A percentile compares a stretch with the other conserved stretches of the same genome.
These are phyloP conservation scores for Nyctibius bracteatus DNA, from an alignment of 2,113 vertebrate genomes.

Conservation along the genomic window DNA sequence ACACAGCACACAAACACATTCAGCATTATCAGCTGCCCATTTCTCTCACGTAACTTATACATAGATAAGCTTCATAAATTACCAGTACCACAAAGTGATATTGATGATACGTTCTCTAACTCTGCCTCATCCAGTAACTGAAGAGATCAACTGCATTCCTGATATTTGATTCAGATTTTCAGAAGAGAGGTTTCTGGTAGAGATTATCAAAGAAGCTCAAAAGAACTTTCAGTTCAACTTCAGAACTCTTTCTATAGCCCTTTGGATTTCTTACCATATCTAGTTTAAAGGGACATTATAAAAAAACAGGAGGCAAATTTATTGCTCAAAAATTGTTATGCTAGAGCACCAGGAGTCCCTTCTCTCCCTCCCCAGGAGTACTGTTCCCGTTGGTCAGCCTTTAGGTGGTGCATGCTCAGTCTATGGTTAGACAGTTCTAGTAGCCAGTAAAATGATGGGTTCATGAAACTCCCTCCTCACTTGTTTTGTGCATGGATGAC, in stretches of 20 bases:
- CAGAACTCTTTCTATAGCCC: neutral
- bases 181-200: neutral
- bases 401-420: neutral
- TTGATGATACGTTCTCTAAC: neutral
- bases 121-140: neutral
- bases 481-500: neutral
- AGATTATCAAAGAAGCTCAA: neutral
- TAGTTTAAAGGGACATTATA: neutral
- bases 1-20: neutral
- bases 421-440: neutral
- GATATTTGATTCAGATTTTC: neutral
- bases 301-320: neutral
- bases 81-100: neutral
- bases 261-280: neutral
- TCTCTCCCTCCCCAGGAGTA: neutral
- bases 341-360: neutral
- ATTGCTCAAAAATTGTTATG: neutral
- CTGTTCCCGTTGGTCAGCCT: fast-evolving
- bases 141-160: neutral
- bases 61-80: neutral
- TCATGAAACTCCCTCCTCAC: neutral
- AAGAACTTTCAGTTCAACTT: neutral
- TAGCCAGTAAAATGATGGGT: neutral
- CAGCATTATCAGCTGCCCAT: neutral
- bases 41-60: neutral